Conservation (phyloP, 2,888 invertebrate genomes). For the Drosophila algonquin region DNA sequence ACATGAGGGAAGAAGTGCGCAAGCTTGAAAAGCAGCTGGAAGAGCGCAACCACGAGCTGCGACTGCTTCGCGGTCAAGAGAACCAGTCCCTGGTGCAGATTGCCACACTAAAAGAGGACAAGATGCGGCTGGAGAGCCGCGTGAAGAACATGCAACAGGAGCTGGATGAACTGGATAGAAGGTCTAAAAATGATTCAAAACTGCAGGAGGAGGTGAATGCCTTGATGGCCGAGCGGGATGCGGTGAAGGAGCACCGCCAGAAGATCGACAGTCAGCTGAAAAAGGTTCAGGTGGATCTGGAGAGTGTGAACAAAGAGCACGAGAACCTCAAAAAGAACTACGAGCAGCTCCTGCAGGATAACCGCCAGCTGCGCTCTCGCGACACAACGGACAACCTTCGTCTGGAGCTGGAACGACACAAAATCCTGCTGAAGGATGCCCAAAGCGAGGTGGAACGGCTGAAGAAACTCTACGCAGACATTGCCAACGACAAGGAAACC, state of each 20-base stretch:
- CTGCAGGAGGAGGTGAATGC: slow-evolving; percentile 69
- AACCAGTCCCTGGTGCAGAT: slow-evolving; percentile 81
- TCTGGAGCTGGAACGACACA: slow-evolving; percentile 85
- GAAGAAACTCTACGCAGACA: slow-evolving; percentile 86
- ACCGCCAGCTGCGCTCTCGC: slow-evolving; percentile 60
- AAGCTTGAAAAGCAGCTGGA: slow-evolving; percentile 82
- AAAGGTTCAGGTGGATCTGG: slow-evolving; percentile 85
- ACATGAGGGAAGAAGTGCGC: slow-evolving; percentile 85
- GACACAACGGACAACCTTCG: slow-evolving; percentile 61
- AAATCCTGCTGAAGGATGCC: slow-evolving; percentile 85
- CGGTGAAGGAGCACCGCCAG: slow-evolving; percentile 77
- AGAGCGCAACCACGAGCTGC: slow-evolving; percentile 75
- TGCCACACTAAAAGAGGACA: slow-evolving; percentile 80
- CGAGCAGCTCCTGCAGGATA: slow-evolving; percentile 75
- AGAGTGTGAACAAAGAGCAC: slow-evolving; percentile 75
- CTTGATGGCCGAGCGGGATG: slow-evolving; percentile 82
- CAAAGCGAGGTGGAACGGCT: slow-evolving; percentile 86
- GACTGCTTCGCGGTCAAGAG: slow-evolving; percentile 78
- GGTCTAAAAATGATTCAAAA: slow-evolving; percentile 40
- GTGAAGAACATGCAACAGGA: slow-evolving; percentile 81
- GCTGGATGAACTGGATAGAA: slow-evolving; percentile 72
- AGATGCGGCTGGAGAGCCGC: slow-evolving; percentile 77
- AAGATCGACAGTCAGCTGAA: slow-evolving; percentile 84
- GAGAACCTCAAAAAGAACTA: slow-evolving; percentile 72
- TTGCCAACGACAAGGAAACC: slow-evolving; percentile 87